Evolutionary conservation across 1,140 invertebrate species (phyloP).

Genomic region (Caerostris extrusa): DNA sequence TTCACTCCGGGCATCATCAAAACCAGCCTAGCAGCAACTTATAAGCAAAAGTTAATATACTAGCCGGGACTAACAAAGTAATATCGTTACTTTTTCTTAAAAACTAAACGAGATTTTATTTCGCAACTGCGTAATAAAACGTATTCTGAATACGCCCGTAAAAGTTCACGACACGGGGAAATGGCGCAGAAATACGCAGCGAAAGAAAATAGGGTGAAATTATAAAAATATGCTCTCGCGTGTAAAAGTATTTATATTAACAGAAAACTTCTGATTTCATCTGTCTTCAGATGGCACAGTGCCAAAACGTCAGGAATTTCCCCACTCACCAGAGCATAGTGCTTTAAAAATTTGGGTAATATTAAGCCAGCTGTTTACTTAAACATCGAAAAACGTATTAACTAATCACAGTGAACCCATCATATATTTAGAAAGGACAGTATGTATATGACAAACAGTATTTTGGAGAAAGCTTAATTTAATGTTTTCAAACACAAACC

Average conservation of each 20-base stretch:
- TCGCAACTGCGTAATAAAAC: slow-evolving; percentile 11
- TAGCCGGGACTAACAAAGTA: background rate
- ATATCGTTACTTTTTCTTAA: slow-evolving; percentile 19
- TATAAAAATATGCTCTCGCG: slow-evolving; percentile 36
- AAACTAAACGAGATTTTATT: slow-evolving; percentile 33
- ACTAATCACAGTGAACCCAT: background rate
- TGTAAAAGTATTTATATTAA: slow-evolving; percentile 55
- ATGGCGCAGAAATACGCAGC: slow-evolving; percentile 15
- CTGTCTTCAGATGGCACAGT: background rate
- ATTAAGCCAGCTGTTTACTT: slow-evolving; percentile 15
- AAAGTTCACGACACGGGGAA: slow-evolving; percentile 31
- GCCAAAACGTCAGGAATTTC: slow-evolving; percentile 1
- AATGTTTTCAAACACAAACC: no score
- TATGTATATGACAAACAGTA: no score
- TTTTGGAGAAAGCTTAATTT: no score
- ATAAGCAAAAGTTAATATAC: slow-evolving; percentile 6
- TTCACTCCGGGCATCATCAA: background rate
- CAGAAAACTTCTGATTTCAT: slow-evolving; percentile 22
- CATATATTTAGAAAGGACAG: no score
- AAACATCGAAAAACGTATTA: slow-evolving; percentile 37
- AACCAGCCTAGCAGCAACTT: background rate
- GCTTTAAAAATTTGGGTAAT: slow-evolving; percentile 11
- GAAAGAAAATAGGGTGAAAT: background rate
- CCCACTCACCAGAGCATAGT: background rate
- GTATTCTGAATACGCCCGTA: slow-evolving; percentile 1